phyloP scores from a whole-genome alignment of 1,140 invertebrate species.

The Coptotermes formosanus region DNA sequence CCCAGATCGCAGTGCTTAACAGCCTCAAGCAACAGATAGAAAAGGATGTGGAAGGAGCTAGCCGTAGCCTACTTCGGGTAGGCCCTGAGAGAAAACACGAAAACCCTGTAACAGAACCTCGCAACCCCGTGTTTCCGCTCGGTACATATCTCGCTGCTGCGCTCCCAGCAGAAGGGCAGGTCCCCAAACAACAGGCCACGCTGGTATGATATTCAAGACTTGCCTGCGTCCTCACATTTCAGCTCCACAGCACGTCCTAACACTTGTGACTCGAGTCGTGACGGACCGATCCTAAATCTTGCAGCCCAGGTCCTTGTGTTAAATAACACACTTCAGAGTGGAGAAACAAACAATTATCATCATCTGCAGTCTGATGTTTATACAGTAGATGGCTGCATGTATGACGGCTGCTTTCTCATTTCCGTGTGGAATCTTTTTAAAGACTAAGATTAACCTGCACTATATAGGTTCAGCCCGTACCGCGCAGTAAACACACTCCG shows the following conservation, averaged over 20 bases:
- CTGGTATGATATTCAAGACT: not conserved
- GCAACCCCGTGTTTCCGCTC: too few species aligned
- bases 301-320: not conserved
- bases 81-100: not conserved
- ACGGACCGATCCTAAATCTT: not conserved
- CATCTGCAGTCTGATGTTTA: too few species aligned
- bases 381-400: too few species aligned
- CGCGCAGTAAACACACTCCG: too few species aligned
- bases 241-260: slow-evolving; percentile 5
- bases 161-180: not conserved
- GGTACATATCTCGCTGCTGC: not conserved
- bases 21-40: too few species aligned
- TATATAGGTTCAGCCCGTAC: too few species aligned
- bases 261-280: not conserved
- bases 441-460: too few species aligned
- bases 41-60: too few species aligned
- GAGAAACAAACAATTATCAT: not conserved
- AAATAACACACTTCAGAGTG: not conserved
- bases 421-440: too few species aligned
- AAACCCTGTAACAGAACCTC: not conserved
- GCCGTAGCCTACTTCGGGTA: too few species aligned
- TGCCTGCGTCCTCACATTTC: slow-evolving; percentile 11
- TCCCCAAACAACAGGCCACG: not conserved
- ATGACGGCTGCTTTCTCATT: too few species aligned
- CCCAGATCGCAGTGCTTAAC: too few species aligned